Base-by-base conservation (phyloP, 1,140 invertebrate genomes). In the Holcopasites calliopsidis region DNA sequence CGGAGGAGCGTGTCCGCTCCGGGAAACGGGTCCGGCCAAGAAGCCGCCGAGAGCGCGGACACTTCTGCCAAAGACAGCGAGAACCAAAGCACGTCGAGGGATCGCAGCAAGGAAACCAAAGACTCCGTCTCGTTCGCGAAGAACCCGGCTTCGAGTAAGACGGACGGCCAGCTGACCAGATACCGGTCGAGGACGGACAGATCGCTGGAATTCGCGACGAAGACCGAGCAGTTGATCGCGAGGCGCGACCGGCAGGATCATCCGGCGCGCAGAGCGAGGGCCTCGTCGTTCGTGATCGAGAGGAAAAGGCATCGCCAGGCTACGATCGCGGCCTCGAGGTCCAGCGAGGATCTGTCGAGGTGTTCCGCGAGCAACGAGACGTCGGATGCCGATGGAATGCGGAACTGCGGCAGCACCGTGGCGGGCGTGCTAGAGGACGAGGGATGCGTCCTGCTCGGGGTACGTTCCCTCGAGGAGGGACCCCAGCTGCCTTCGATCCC, bases 391-490 rank as follows among this genome's bases (percentile, higher is more conserved):
- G 80, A 83, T 77, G 85, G 85, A 79, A 86, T 86, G 83, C 85
- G 85, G 77, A 83, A 83, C 13, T 86, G 83, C 66, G 64, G 47
- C 50, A 76, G 58, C 57, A 65, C 69, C 13, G 86, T 87, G 62
- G 87, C 89, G 40, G 85, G 86, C 47, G 73, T 85, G 61, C 77
- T 77, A 50, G 86, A 87, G 49, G 82, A 86, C 21, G 65, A 74
- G 21, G 73, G 82, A 21, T 92, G 91, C 81, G 84, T 91, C 5
- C 77, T 91, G 16, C 70, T 91, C 23, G 86, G 88, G 57, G 82
- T 92, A 8, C 78, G 88, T 44, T 81, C 84, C 5, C 80, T 92
- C 26, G 80, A 80, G 38, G 88, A 89, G n/a, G 85, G 83, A 57
- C 68, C 60, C 5, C 69, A 70, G 71, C 76, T 21, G 58, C 31